Base-by-base conservation (phyloP, 2,797 vertebrate genomes). In the Melanotaenia maccullochi region DNA sequence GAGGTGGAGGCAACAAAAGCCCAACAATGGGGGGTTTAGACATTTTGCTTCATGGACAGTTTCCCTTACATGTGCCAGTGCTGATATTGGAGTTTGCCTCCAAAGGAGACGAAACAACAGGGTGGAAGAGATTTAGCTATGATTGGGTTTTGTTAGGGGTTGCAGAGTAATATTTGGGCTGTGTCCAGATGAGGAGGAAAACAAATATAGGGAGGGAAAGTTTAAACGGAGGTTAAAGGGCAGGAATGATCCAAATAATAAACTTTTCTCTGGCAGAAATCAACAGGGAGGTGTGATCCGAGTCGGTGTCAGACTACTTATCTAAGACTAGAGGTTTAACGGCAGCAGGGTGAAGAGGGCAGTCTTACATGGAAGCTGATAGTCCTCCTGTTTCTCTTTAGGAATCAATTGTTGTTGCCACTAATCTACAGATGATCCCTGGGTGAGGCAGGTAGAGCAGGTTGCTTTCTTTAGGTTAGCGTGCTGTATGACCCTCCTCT, bases 21-120 rank as follows among this genome's bases (percentile, higher is more conserved):
- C 5, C 30, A 83, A 94, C 93, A 95, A 96, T 89, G 68, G 79
- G 83, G 91, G 94, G 94, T 93, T 96, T 95, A 93, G 18, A 81
- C 69, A 66, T 95, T 94, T 88, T 95, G 95, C 96, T 93, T 93
- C 81, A 92, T 95, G 88, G 94, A 92, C 96, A 96, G 83, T 95
- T 96, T 94, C 65, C 65, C 90, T 84, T 87, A 90, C 81, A 90
- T 80, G 71, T 47, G 78, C 86, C 88, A 90, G 75, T 96, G 96
- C 95, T 97, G 96, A 97, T 95, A 93, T 89, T 62, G 65, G 92
- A 93, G 81, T 88, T 93, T 94, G 92, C 83, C 85, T 85, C 64
- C 56, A 60, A 64, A 70, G 78, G 76, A 91, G 78, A 32, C 44
- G 13, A 83, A 72, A 95, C 87, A 90, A 88, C 88, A 87, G 91